Conservation (phyloP, 2,888 invertebrate species). For the Parochlus steinenii region DNA sequence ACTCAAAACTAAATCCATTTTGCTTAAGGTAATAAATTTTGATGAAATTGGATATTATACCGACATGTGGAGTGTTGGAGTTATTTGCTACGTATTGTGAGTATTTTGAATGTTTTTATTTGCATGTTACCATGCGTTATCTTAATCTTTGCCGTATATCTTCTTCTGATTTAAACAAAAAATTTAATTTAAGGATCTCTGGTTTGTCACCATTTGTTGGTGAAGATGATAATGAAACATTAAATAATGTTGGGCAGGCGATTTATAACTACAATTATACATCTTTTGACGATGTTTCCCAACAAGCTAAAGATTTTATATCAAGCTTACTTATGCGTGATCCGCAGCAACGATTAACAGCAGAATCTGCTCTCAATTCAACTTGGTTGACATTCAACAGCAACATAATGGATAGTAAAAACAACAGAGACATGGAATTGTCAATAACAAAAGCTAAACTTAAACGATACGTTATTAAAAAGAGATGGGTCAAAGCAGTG, state of each 20-base stretch:
- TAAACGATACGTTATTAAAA: constrained; percentile 62
- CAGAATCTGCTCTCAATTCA: constrained; percentile 54
- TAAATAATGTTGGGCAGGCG: constrained; percentile 84
- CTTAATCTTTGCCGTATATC: not conserved
- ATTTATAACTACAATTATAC: constrained; percentile 90
- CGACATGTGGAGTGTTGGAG: constrained; percentile 95
- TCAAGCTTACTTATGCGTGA: constrained; percentile 70
- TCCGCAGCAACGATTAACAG: constrained; percentile 53
- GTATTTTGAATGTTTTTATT: constrained; percentile 27
- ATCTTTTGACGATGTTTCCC: constrained; percentile 78
- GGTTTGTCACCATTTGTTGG: constrained; percentile 94
- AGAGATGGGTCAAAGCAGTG: constrained; percentile 9
- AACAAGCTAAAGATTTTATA: constrained; percentile 85
- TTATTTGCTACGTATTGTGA: constrained; percentile 90
- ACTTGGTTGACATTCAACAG: constrained; percentile 56
- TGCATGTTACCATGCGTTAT: not conserved
- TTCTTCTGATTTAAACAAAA: not conserved
- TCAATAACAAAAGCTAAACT: constrained; percentile 62
- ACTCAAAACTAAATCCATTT: constrained; percentile 63
- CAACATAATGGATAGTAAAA: not conserved
- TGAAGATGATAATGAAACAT: constrained; percentile 81
- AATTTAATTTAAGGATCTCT: too few species aligned
- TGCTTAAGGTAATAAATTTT: constrained; percentile 86
- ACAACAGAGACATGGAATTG: constrained; percentile 30
- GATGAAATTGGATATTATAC: constrained; percentile 83